Evolutionary conservation across 2,888 invertebrate species (phyloP), one percentile per base, ranked within the genome.

Genomic region (Lottia scabra): DNA sequence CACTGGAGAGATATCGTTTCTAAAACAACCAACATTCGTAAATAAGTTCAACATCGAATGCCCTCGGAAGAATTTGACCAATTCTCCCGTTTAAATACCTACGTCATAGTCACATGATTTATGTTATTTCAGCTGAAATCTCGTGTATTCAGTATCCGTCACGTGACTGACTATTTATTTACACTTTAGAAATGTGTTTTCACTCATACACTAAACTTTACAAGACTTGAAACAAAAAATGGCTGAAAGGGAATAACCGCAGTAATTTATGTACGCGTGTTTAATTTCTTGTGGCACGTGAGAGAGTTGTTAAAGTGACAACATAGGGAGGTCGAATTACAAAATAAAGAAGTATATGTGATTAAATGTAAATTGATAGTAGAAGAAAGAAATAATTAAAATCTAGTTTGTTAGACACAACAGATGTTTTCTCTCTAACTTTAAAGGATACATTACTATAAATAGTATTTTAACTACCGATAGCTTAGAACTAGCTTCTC

Each of bases 341-440:
- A 56, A 56, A 56, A 56, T 56, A 56, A 23, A 19, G 56, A 23
- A 56, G 23, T 19, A 10, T 23, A 56, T 23, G 56, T 56, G 56
- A 56, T 56, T 56, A 56, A 56, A 56, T 56, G 56, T 56, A 56
- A 56, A 23, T 19, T 56, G 56, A 56, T 10, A 19, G 19, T 56
- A 23, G 56, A 56, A 56, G 19, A 56, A 56, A 56, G 56, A 56
- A 56, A 56, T 56, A 56, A 56, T 56, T 56, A 56, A 56, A 56
- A 56, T 56, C 56, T 56, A 10, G 19, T 23, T 56, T 56, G 38
- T 56, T 19, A 56, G 19, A 10, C 23, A 56, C 56, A 23, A 56
- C 56, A 56, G 56, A 19, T 56, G 56, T 23, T 56, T 56, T 23
- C 19, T 56, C 23, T 23, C 19, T 38, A 38, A 38, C 38, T 38